Evolutionary conservation across 2,888 invertebrate species (phyloP).

Genomic region (Osedax frankpressi): DNA sequence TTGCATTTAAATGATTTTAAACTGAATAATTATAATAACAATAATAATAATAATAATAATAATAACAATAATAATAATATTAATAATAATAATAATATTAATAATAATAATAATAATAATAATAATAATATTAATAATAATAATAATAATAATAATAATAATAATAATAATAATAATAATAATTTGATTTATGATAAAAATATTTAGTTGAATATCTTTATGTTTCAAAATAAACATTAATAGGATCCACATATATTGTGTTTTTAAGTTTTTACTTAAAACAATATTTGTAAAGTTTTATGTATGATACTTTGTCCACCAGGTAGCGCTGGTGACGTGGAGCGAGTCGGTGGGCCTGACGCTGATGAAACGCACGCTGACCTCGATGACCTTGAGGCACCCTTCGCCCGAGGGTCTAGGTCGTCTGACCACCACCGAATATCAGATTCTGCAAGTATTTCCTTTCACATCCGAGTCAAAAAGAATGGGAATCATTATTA

Average conservation of each 20-base stretch:
- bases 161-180: too few species aligned
- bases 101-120: too few species aligned
- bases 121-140: too few species aligned
- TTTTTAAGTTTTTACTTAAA: neutral
- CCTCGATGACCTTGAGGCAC: constrained; percentile 50
- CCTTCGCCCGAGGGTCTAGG: constrained; percentile 40
- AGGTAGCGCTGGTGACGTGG: constrained; percentile 62
- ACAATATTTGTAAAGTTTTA: neutral
- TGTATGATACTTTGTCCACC: constrained; percentile 17
- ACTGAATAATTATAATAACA: too few species aligned
- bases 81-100: too few species aligned
- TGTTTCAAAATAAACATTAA: too few species aligned
- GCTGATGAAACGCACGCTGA: constrained; percentile 53
- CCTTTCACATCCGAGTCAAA: constrained; percentile 66
- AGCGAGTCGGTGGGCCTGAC: constrained; percentile 59
- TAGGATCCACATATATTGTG: neutral
- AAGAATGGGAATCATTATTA: constrained; percentile 64
- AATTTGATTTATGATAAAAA: too few species aligned
- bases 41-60: too few species aligned
- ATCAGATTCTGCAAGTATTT: constrained; percentile 55
- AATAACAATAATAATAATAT: too few species aligned
- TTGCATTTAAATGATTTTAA: too few species aligned
- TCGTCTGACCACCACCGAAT: constrained; percentile 44
- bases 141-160: too few species aligned
- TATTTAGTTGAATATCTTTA: too few species aligned